These are phyloP conservation scores for Pteronotus mesoamericanus DNA, from an alignment of 2,797 vertebrate species.

Conservation along the genomic window DNA sequence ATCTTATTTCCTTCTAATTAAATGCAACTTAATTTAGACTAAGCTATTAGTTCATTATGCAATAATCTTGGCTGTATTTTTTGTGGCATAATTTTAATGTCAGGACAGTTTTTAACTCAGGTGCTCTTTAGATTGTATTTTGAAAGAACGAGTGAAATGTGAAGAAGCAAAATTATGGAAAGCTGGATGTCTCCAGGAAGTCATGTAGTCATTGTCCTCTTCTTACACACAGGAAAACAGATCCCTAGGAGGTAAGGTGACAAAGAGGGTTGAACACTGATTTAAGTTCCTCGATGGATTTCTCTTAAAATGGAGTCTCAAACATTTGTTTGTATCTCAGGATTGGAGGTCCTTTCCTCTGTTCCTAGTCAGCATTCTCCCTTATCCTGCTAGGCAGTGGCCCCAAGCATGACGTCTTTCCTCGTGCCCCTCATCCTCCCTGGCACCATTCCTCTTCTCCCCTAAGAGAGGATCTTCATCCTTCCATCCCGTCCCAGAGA, in stretches of 20 bases:
- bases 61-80: not conserved
- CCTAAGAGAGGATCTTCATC: not conserved
- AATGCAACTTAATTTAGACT: not conserved
- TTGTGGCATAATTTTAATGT: constrained; percentile 1
- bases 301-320: not conserved
- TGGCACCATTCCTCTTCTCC: not conserved
- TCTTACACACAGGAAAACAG: not conserved
- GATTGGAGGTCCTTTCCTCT: not conserved
- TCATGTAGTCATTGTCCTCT: not conserved
- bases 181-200: not conserved
- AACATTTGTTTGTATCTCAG: not conserved
- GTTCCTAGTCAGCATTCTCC: not conserved
- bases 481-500: not conserved
- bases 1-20: not conserved
- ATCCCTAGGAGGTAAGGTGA: not conserved
- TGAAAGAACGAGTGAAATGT: not conserved
- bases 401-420: not conserved
- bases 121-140: not conserved
- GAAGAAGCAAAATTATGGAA: not conserved
- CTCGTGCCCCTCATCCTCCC: not conserved
- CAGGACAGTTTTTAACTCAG: not conserved
- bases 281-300: not conserved
- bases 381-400: not conserved
- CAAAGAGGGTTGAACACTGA: not conserved
- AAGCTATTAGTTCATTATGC: not conserved